Evolutionary conservation across 1,140 invertebrate species (phyloP), one percentile per base, ranked within the genome.

Genomic region (Paralvinella palmiformis): DNA sequence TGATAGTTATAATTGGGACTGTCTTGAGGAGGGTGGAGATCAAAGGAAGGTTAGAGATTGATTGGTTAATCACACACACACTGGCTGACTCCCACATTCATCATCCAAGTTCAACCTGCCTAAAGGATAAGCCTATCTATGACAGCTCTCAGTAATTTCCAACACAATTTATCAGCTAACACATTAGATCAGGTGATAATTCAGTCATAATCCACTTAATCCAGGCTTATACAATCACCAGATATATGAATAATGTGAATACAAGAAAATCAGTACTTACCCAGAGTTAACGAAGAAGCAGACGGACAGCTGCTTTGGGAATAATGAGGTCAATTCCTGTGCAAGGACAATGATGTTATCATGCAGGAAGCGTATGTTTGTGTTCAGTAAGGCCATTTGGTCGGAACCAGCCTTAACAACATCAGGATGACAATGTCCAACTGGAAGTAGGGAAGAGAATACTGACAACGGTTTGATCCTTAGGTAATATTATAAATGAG

Each of bases 201-300:
- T 44, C 37, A 44, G 10, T n/a, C n/a, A n/a, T n/a, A n/a, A n/a
- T n/a, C n/a, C 27, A 24, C n/a, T 48, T 24, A 48, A 24, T 48
- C 20, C 44, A 20, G 44, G 44, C 27, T 44, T 10, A 44, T n/a
- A 13, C 44, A 48, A 48, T 4, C 44, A 48, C 20, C 37, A 10
- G 44, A 20, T 48, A n/a, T n/a, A n/a, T n/a, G n/a, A n/a, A n/a
- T n/a, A n/a, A n/a, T n/a, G n/a, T n/a, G n/a, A n/a, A n/a, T n/a
- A n/a, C n/a, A n/a, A n/a, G 2, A 24, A 29, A 56, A 20, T 24
- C 17, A 27, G 55, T 27, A 69, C 71, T 74, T 75, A 86, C 84
- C 86, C 86, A 27, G 96, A 99, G 81, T 99, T 99, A 20, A 97
- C 94, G 71, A 98, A 91, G 82, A 91, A 98, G 74, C 94, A 96